A percentile compares a stretch with the other conserved stretches of the same genome.
Conservation (phyloP, 1,140 invertebrate genomes). For the Acromyrmex echinatior region DNA sequence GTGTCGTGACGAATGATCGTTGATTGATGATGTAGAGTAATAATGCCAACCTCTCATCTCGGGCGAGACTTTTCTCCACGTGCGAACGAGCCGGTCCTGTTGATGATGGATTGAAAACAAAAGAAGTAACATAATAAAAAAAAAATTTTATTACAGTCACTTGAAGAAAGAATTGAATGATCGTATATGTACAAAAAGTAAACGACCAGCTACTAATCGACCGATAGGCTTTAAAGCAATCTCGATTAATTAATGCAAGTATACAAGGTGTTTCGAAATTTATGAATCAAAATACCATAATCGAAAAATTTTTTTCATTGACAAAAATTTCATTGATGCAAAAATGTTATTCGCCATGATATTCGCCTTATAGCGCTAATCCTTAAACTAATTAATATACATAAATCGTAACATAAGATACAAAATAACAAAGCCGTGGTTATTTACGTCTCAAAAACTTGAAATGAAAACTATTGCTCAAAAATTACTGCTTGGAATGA, state of each 20-base stretch:
- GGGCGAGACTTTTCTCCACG: slow-evolving; percentile 5
- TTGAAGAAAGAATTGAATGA: not conserved
- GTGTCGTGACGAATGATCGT: slow-evolving; percentile 7
- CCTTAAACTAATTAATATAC: no score
- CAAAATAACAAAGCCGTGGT: no score
- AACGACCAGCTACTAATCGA: not conserved
- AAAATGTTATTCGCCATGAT: no score
- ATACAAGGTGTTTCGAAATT: not conserved
- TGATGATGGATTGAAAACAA: slow-evolving; percentile 11
- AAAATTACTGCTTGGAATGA: no score
- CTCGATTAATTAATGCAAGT: slow-evolving; percentile 24
- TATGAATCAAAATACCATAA: no score
- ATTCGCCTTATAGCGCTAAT: no score
- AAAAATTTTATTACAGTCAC: slow-evolving; percentile 6
- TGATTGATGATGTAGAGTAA: slow-evolving; percentile 22
- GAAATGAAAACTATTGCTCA: no score
- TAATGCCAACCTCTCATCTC: slow-evolving; percentile 21
- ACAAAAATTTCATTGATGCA: no score
- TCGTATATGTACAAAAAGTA: not conserved
- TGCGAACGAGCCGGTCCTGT: slow-evolving; percentile 26
- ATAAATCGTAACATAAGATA: no score
- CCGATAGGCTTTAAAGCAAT: not conserved
- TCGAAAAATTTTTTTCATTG: no score
- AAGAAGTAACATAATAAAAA: slow-evolving; percentile 1
- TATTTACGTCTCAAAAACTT: no score